Conservation (phyloP, 2,113 vertebrate species). For the Pterophyllum scalare region DNA sequence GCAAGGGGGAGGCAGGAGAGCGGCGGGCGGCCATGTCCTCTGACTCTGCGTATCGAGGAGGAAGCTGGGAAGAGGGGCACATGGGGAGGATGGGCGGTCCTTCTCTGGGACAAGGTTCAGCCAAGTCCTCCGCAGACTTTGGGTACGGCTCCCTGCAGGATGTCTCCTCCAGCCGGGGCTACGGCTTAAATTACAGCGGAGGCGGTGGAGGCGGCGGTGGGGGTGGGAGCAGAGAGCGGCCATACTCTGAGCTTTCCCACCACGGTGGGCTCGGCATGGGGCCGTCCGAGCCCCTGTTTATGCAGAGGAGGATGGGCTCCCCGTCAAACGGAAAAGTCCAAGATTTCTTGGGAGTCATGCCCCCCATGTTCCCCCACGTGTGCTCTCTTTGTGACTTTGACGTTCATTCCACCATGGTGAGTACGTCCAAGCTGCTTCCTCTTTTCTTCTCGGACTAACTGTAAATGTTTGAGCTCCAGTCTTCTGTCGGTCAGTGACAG, state of each 20-base stretch:
- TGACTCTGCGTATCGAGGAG: conserved; percentile 68
- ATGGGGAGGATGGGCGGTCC: conserved; percentile 60
- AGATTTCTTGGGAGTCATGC: conserved; percentile 81
- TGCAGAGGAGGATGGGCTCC: conserved; percentile 75
- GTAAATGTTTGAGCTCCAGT: conserved; percentile 34
- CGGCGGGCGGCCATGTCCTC: conserved; percentile 61
- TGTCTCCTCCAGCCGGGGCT: conserved; percentile 51
- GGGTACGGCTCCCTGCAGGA: conserved; percentile 75
- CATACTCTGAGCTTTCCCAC: conserved; percentile 75
- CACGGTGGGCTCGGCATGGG: conserved; percentile 66
- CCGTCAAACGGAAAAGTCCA: conserved; percentile 80
- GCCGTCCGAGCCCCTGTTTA: conserved; percentile 67
- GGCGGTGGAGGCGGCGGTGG: conserved; percentile 18
- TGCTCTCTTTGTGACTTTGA: conserved; percentile 86
- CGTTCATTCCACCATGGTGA: conserved; percentile 82
- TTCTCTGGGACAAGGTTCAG: conserved; percentile 59
- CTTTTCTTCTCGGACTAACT: conserved; percentile 44
- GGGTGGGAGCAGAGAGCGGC: conserved; percentile 62
- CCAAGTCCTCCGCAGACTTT: conserved; percentile 64
- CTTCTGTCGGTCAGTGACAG: conserved; percentile 39
- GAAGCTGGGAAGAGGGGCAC: conserved; percentile 68
- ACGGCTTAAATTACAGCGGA: conserved; percentile 53
- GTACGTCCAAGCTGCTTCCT: conserved; percentile 65
- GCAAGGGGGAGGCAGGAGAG: conserved; percentile 78
- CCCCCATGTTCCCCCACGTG: conserved; percentile 81